phyloP scores from a whole-genome alignment of 2,113 vertebrate species.

The Phoenicopterus ruber region DNA sequence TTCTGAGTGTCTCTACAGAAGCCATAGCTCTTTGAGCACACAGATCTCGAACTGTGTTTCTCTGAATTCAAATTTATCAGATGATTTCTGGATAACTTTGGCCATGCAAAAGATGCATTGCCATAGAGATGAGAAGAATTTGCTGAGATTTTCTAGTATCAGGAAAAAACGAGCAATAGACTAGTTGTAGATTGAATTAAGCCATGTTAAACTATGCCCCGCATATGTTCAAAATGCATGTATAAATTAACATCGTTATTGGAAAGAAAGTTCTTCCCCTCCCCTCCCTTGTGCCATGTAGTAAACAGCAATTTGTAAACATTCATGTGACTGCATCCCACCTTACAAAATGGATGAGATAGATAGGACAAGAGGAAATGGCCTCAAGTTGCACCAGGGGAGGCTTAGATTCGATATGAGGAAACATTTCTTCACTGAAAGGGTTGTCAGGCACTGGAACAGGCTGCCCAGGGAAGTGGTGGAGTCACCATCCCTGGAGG shows the following conservation, averaged over 20 bases:
- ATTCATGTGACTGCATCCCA: neutral
- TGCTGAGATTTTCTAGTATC: neutral
- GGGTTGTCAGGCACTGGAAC: too few relatives aligned
- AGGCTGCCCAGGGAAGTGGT: too few relatives aligned
- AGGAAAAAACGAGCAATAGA: neutral
- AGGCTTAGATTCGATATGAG: too few relatives aligned
- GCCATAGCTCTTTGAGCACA: neutral
- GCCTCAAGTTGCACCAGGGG: too few relatives aligned
- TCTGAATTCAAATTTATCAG: neutral
- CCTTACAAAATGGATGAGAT: neutral
- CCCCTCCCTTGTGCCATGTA: neutral
- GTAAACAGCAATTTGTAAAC: neutral
- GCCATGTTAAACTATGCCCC: neutral
- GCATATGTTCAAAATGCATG: neutral
- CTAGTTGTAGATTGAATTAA: neutral
- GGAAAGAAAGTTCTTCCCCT: neutral
- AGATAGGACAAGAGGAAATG: neutral
- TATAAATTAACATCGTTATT: neutral
- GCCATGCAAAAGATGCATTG: neutral
- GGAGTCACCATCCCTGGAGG: too few relatives aligned
- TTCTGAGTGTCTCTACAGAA: neutral
- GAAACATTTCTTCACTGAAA: too few relatives aligned
- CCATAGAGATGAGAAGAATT: neutral
- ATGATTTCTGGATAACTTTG: neutral
- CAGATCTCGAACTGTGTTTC: neutral